Evolutionary conservation across 2,113 vertebrate species (phyloP).

Genomic region (Peucedramus taeniatus): DNA sequence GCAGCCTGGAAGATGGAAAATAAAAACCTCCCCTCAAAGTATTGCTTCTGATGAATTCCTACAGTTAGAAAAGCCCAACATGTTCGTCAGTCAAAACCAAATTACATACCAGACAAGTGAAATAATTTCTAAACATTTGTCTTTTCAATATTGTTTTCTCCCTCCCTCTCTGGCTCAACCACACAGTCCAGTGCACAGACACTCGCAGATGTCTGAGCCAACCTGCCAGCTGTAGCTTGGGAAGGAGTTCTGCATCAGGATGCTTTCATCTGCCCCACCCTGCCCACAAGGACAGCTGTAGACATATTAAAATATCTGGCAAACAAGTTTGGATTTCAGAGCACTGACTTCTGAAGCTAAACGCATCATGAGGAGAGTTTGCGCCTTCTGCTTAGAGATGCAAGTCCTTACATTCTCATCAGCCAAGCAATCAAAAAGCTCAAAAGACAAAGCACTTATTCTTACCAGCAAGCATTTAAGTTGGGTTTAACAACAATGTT

Average conservation of each 20-base stretch:
- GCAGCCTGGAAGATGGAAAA: background rate
- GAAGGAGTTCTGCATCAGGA: slow-evolving; percentile 34
- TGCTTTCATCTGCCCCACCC: slow-evolving; percentile 37
- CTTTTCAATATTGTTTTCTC: background rate
- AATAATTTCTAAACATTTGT: slow-evolving; percentile 6
- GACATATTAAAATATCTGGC: slow-evolving; percentile 50
- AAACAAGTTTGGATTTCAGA: background rate
- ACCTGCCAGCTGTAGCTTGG: background rate
- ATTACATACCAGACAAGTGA: slow-evolving; percentile 31
- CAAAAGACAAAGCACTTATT: background rate
- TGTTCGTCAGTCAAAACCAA: slow-evolving; percentile 3
- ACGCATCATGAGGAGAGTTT: background rate
- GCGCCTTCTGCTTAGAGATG: background rate
- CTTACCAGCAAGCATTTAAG: background rate
- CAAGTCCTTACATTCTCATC: background rate
- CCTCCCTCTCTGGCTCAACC: background rate
- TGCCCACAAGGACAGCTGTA: background rate
- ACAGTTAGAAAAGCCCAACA: background rate
- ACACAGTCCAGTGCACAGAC: background rate
- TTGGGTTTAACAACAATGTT: background rate
- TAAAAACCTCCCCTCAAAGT: background rate
- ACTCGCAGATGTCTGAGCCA: background rate
- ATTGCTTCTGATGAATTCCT: background rate
- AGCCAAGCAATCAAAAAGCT: background rate
- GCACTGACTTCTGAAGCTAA: background rate